Evolutionary conservation across 2,113 vertebrate species (phyloP), one percentile per base, ranked within the genome.

Genomic region (Litocranius walleri): DNA sequence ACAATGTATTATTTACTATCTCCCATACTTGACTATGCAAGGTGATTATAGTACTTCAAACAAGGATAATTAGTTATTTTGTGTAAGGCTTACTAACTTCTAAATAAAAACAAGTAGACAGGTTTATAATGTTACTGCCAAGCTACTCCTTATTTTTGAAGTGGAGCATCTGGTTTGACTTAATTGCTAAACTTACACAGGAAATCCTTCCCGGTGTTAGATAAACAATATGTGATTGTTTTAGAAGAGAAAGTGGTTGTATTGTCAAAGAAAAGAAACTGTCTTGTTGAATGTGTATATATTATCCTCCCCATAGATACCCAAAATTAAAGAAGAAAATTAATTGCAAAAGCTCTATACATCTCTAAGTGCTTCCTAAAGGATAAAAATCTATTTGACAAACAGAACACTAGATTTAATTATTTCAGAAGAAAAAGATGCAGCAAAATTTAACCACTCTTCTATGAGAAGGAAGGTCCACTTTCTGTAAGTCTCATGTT

Each of bases 41-140:
- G 84, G 71, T 88, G 91, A 96, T 93, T 52, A 62, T 10, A 97
- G 36, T 93, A 77, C 13, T 45, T 84, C 85, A 52, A 95, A 97
- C 23, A 98, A 62, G n/a, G 74, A 64, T 90, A 98, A 85, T 52
- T 90, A 96, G 62, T 97, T 94, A 82, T 61, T 98, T 91, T 97
- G 62, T 2, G 0, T 88, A 64, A 17, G 88, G 36, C 25, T 97
- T 97, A 98, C 96, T 85, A 97, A 95, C 33, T 97, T 98, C 93
- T 98, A 57, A 98, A 97, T 97, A 97, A 98, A 98, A 95, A 93
- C 92, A 97, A 96, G 85, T 94, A 97, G 92, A 98, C 97, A 98
- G 94, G 74, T 96, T 97, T 98, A 96, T 62, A 61, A 67, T 3
- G 1, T 3, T 96, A 94, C 50, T 97, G 94, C 95, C 87, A 94